These are phyloP conservation scores for Melopsittacus undulatus DNA, from an alignment of 2,797 vertebrate species.

Conservation along the genomic window DNA sequence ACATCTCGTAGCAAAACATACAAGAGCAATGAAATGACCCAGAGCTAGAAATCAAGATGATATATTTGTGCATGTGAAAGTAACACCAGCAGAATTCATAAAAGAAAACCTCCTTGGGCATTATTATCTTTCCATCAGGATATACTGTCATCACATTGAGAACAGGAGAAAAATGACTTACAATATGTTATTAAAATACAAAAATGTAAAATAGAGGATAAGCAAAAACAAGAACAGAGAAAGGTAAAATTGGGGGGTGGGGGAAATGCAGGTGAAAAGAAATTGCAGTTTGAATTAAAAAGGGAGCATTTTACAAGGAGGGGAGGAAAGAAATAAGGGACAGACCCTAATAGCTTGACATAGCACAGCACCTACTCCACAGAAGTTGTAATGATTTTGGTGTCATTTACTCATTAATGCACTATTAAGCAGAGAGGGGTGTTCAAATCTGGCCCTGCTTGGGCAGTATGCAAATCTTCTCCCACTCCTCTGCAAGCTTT, in stretches of 20 bases:
- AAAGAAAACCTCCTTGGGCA: slow-evolving; percentile 59
- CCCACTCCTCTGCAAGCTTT: slow-evolving; percentile 54
- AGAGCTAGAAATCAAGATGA: slow-evolving; percentile 65
- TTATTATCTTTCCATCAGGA: slow-evolving; percentile 68
- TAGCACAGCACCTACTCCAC: not conserved
- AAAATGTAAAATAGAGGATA: not conserved
- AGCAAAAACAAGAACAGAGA: not conserved
- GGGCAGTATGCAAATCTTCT: slow-evolving; percentile 63
- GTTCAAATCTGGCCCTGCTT: slow-evolving; percentile 29
- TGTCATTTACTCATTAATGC: not conserved
- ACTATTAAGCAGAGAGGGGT: slow-evolving; percentile 4
- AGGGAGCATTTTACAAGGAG: not conserved
- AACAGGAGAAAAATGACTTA: slow-evolving; percentile 42
- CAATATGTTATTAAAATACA: slow-evolving; percentile 34
- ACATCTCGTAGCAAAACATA: slow-evolving; percentile 60
- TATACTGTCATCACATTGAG: slow-evolving; percentile 62
- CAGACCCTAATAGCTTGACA: slow-evolving; percentile 20
- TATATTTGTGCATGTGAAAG: slow-evolving; percentile 53
- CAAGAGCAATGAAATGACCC: slow-evolving; percentile 65
- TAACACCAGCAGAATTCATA: slow-evolving; percentile 68
- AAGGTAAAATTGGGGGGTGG: not conserved
- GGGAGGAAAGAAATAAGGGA: not conserved
- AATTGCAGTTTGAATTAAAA: not conserved
- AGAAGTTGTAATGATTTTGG: slow-evolving; percentile 6
- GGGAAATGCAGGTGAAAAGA: not conserved